These are phyloP conservation scores for Phycodurus eques DNA, from an alignment of 2,113 vertebrate genomes.

Conservation along the genomic window DNA sequence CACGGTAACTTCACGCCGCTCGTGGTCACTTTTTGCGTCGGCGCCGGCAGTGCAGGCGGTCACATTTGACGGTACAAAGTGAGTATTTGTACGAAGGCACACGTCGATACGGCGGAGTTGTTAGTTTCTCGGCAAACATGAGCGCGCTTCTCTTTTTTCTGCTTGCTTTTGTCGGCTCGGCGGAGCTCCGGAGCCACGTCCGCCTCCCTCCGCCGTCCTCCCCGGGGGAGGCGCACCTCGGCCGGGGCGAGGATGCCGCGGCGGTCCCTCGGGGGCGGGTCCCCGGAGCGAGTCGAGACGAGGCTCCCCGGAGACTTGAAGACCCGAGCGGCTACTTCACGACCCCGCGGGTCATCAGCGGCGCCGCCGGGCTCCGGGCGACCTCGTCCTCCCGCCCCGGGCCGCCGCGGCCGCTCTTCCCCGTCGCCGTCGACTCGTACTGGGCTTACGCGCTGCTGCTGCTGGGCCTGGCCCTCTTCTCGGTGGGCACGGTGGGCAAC, in stretches of 20 bases:
- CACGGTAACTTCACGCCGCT: background rate
- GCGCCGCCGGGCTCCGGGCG: constrained; percentile 21
- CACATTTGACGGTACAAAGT: background rate
- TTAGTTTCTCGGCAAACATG: constrained; percentile 29
- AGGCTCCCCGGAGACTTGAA: constrained; percentile 45
- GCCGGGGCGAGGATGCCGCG: background rate
- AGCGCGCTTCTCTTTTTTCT: constrained; percentile 29
- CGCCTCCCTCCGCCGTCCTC: background rate
- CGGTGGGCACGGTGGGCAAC: constrained; percentile 85
- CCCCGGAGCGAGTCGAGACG: constrained; percentile 37
- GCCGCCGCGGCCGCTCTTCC: constrained; percentile 82
- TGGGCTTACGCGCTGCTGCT: constrained; percentile 85
- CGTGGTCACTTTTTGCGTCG: constrained; percentile 14
- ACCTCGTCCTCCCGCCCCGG: constrained; percentile 30
- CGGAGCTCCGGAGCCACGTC: constrained; percentile 34
- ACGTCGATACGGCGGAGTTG: constrained; percentile 12
- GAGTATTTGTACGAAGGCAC: background rate
- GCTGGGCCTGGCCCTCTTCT: constrained; percentile 85
- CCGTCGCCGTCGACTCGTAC: constrained; percentile 80
- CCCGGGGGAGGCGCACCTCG: background rate
- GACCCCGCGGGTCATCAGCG: constrained; percentile 52
- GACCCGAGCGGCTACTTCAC: constrained; percentile 68
- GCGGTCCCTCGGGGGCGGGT: background rate
- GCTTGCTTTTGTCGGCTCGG: constrained; percentile 38
- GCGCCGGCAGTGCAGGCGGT: constrained; percentile 4